These are phyloP conservation scores for Archips crataeganus DNA, from an alignment of 2,888 invertebrate genomes.

Conservation along the genomic window DNA sequence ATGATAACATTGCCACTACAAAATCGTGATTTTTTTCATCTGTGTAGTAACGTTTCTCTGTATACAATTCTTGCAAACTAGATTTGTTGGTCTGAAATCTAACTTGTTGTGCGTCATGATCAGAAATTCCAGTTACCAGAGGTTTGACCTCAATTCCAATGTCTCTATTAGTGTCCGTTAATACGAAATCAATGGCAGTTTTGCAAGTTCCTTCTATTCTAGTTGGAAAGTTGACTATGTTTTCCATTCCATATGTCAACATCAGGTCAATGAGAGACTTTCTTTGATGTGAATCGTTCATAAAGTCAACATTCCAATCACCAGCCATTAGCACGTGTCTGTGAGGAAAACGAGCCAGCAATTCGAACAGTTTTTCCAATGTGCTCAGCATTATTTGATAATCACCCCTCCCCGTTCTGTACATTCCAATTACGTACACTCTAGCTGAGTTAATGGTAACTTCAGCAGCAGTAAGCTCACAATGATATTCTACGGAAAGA, in stretches of 20 bases:
- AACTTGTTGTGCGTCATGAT: too few relatives aligned
- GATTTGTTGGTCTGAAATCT: too few relatives aligned
- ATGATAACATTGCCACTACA: too few relatives aligned
- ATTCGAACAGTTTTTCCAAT: background rate
- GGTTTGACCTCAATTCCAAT: too few relatives aligned
- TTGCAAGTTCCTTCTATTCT: slow-evolving; percentile 3
- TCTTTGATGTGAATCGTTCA: background rate
- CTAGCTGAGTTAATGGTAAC: background rate
- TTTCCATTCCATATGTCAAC: background rate
- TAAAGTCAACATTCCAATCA: slow-evolving; percentile 10
- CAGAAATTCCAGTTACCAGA: too few relatives aligned
- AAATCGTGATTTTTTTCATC: too few relatives aligned
- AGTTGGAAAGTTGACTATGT: slow-evolving; percentile 4
- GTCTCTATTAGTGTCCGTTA: background rate
- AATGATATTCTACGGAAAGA: slow-evolving; percentile 3
- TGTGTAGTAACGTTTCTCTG: too few relatives aligned
- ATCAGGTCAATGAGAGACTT: background rate
- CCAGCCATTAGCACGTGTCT: background rate
- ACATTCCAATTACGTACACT: slow-evolving; percentile 1
- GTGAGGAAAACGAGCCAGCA: background rate
- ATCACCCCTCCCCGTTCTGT: slow-evolving; percentile 10
- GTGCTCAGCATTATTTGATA: slow-evolving; percentile 1
- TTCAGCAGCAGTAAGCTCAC: slow-evolving; percentile 3
- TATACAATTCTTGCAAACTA: too few relatives aligned
- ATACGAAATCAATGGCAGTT: slow-evolving; percentile 2